Conservation (phyloP, 2,797 vertebrate genomes). For the Rhabdophis nuchalis region DNA sequence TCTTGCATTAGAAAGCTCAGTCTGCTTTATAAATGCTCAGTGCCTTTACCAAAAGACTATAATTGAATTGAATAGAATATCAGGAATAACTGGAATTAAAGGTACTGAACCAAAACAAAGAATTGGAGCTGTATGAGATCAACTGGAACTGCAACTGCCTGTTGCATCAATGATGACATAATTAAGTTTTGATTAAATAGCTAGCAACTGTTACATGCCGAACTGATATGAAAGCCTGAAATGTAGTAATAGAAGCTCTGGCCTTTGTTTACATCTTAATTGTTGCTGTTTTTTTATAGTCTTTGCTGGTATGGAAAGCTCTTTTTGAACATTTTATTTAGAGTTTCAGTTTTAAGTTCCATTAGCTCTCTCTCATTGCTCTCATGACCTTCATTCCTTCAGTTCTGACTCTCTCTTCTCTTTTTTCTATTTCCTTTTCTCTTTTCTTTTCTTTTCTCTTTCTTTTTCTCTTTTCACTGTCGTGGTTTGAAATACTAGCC, state of each 20-base stretch:
- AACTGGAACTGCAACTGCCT: background rate
- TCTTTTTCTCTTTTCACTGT: background rate
- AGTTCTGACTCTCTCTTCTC: slow-evolving; percentile 31
- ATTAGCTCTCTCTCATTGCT: background rate
- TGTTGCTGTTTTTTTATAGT: background rate
- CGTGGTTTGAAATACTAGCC: slow-evolving; percentile 44
- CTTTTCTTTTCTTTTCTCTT: background rate
- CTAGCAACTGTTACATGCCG: background rate
- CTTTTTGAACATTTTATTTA: background rate
- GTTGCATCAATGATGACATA: background rate
- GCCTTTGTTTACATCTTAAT: background rate
- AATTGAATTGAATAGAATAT: background rate
- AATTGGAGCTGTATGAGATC: background rate
- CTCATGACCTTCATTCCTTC: slow-evolving; percentile 21
- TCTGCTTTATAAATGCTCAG: background rate
- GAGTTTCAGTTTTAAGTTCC: background rate
- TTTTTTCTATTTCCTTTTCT: background rate
- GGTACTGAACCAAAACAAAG: background rate
- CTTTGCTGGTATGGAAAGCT: background rate
- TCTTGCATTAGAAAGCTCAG: background rate
- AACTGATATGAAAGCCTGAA: background rate
- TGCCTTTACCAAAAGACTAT: background rate
- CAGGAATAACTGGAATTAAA: background rate
- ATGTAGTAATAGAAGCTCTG: background rate
- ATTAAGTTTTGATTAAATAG: background rate